Evolutionary conservation across 2,113 vertebrate genomes (phyloP).

Genomic region (Ibidorhyncha struthersii): DNA sequence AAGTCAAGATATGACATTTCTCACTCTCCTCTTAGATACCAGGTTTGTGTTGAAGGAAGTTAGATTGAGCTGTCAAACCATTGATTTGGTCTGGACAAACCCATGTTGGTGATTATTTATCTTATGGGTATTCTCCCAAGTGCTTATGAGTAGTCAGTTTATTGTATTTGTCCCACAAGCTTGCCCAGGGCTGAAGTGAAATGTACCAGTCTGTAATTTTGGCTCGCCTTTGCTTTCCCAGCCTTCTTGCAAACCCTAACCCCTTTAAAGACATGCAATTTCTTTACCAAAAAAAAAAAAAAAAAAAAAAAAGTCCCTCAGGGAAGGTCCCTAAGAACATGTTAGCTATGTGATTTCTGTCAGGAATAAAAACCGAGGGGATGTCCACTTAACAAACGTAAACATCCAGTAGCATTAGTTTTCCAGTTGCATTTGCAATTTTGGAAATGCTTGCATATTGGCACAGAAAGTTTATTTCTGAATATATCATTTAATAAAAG

Average conservation of each 20-base stretch:
- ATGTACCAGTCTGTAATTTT: neutral
- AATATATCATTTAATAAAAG: neutral
- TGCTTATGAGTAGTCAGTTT: neutral
- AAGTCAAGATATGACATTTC: neutral
- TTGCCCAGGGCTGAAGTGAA: neutral
- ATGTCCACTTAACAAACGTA: neutral
- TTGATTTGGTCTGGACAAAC: neutral
- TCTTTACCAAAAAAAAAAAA: neutral
- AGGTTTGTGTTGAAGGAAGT: neutral
- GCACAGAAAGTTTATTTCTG: neutral
- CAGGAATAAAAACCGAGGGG: neutral
- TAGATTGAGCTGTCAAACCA: neutral
- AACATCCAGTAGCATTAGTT: neutral
- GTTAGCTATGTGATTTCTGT: neutral
- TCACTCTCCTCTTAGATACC: neutral
- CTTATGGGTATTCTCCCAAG: neutral
- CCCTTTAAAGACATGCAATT: neutral
- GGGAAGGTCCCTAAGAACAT: neutral
- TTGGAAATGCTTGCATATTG: neutral
- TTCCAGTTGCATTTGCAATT: neutral
- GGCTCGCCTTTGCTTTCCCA: neutral
- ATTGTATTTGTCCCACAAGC: neutral
- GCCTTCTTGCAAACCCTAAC: neutral
- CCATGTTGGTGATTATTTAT: neutral
- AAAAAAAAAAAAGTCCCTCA: neutral